phyloP scores from a whole-genome alignment of 2,113 vertebrate genomes.

The Pristiophorus japonicus region DNA sequence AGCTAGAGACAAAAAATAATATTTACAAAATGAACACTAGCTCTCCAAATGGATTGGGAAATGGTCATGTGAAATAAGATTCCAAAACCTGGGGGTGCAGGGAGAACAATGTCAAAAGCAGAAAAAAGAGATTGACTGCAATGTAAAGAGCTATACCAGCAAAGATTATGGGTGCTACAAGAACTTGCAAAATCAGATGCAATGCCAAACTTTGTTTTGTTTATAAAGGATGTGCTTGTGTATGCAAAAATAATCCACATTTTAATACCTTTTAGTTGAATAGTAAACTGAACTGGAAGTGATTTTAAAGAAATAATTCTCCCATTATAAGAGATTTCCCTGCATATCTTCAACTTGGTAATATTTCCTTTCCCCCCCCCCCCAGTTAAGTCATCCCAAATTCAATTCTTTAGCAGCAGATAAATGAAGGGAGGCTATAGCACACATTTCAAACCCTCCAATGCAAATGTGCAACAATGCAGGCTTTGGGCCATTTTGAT shows the following conservation, averaged over 20 bases:
- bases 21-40: background rate
- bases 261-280: background rate
- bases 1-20: slow-evolving; percentile 43
- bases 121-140: too few species aligned
- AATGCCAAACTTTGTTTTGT: background rate
- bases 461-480: background rate
- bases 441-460: background rate
- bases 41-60: background rate
- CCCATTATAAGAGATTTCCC: background rate
- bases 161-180: too few species aligned
- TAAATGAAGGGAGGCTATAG: background rate
- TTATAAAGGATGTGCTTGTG: background rate
- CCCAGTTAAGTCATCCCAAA: background rate
- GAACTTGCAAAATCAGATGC: too few species aligned
- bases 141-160: too few species aligned
- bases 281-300: background rate
- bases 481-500: background rate
- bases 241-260: background rate
- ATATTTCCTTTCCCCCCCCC: background rate
- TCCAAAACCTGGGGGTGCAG: too few species aligned
- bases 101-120: too few species aligned
- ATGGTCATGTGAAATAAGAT: background rate
- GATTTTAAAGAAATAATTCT: background rate
- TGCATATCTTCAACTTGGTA: too few species aligned
- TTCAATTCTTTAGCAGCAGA: background rate